phyloP scores from a whole-genome alignment of 2,888 invertebrate species.

The Masnerella sp. region DNA sequence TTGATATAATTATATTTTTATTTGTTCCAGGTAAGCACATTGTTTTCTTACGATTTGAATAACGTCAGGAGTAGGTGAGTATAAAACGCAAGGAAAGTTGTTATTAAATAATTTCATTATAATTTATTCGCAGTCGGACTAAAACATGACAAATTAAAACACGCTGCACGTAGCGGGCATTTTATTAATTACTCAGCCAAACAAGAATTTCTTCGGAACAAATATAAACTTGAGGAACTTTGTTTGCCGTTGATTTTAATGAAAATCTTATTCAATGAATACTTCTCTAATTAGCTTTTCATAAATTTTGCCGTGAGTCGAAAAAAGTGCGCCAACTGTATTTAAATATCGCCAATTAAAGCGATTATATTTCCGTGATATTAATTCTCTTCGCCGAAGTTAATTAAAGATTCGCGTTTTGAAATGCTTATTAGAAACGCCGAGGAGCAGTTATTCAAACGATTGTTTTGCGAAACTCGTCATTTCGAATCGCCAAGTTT shows the following conservation, averaged over 20 bases:
- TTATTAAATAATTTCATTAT: constrained; percentile 4
- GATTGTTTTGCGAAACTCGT: constrained; percentile 1
- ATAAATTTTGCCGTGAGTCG: constrained; percentile 16
- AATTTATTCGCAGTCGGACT: neutral
- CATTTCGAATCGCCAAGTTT: constrained; percentile 4
- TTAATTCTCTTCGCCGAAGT: constrained; percentile 7
- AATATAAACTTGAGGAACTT: constrained; percentile 23
- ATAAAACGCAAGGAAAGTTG: neutral
- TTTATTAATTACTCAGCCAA: constrained; percentile 24
- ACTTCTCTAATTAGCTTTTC: constrained; percentile 44
- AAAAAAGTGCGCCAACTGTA: constrained; percentile 4
- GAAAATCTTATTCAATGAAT: constrained; percentile 19
- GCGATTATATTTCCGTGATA: constrained; percentile 10
- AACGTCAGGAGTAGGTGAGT: neutral
- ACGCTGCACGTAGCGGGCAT: constrained; percentile 7
- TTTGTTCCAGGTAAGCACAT: constrained; percentile 33
- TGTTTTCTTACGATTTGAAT: constrained; percentile 5
- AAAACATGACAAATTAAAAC: neutral
- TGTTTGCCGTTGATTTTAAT: constrained; percentile 20
- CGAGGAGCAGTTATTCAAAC: neutral
- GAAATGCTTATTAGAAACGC: neutral
- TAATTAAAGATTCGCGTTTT: constrained; percentile 17
- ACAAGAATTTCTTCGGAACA: constrained; percentile 28
- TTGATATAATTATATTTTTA: constrained; percentile 4
- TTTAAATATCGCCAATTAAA: constrained; percentile 14